Base-by-base conservation (phyloP, 2,888 invertebrate genomes). In the Cataglyphis livida region DNA sequence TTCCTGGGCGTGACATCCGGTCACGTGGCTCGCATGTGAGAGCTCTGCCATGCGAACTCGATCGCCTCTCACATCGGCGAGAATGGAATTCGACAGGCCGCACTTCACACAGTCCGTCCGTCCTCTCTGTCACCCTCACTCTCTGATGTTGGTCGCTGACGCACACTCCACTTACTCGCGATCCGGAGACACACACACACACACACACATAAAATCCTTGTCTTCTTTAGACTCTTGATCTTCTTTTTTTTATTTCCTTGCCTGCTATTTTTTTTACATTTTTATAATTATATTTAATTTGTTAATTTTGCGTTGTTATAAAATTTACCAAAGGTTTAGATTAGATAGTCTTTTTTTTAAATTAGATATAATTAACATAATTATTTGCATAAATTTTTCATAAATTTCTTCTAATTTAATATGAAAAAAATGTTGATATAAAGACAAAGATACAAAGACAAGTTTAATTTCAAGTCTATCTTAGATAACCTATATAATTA, bases 1-100 rank as follows among this genome's bases (percentile, higher is more conserved):
- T 87, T 85, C 79, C 89, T 89, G 89, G 70, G 81, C 85, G 89
- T 88, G 89, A 89, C 89, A 79, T 88, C 89, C 89, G 89, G 85
- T 87, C 89, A 84, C 84, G 88, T 84, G 78, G 74, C 61, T 59
- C 78, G 84, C 79, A 85, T 84, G 73, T 84, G 86, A 85, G 83
- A 76, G 38, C 54, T n/a, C 86, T 82, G 71, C 81, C 57, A 83
- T 64, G 73, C 28, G 85, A 78, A 85, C 65, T 83, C 66, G 71
- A 83, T 51, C 71, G 78, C 73, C 82, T 75, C 81, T 74, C 65
- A 54, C 83, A 74, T 86, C 84, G 75, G 84, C 75, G 81, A 84
- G 66, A 85, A 89, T 85, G 89, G 88, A 89, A 89, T 89, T 89
- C 89, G 89, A 89, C 86, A 85, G 88, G 86, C 71, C 86, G 44